These are phyloP conservation scores for Amiota minor DNA, from an alignment of 2,888 invertebrate species.

Conservation along the genomic window DNA sequence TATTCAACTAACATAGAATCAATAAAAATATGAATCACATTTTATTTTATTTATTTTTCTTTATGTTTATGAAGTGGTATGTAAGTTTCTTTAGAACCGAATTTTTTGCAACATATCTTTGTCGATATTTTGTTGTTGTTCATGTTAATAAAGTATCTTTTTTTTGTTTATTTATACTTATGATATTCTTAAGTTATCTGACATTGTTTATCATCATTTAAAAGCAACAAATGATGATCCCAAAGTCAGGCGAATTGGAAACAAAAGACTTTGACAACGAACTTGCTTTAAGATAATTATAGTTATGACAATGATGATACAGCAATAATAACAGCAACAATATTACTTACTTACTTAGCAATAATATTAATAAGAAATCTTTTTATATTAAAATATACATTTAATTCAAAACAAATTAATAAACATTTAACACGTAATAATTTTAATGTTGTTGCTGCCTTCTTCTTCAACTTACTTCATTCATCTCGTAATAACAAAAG, in stretches of 20 bases:
- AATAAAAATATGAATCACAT: too few species aligned
- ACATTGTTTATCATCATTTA: conserved; percentile 39
- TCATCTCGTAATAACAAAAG: conserved; percentile 38
- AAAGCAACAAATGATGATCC: conserved; percentile 1
- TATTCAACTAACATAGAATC: too few species aligned
- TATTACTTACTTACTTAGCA: conserved; percentile 31
- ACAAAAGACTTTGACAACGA: conserved; percentile 64
- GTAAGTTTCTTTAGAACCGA: too few species aligned
- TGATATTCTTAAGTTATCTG: conserved; percentile 45
- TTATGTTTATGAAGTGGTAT: too few species aligned
- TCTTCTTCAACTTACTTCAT: too few species aligned
- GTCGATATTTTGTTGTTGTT: conserved; percentile 29
- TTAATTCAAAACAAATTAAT: conserved; percentile 15
- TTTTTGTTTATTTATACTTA: conserved; percentile 31
- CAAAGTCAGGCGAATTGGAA: conserved; percentile 12
- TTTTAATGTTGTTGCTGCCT: too few species aligned
- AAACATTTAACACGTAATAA: not conserved
- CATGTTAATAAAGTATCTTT: conserved; percentile 8
- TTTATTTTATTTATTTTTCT: too few species aligned
- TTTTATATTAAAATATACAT: not conserved
- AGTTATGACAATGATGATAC: not conserved
- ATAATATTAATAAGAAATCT: conserved; percentile 16
- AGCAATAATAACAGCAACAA: conserved; percentile 22
- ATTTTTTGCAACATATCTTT: conserved; percentile 23
- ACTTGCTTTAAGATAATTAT: conserved; percentile 48